Evolutionary conservation across 2,113 vertebrate species (phyloP).

Genomic region (Tretioscincus oriximinensis): DNA sequence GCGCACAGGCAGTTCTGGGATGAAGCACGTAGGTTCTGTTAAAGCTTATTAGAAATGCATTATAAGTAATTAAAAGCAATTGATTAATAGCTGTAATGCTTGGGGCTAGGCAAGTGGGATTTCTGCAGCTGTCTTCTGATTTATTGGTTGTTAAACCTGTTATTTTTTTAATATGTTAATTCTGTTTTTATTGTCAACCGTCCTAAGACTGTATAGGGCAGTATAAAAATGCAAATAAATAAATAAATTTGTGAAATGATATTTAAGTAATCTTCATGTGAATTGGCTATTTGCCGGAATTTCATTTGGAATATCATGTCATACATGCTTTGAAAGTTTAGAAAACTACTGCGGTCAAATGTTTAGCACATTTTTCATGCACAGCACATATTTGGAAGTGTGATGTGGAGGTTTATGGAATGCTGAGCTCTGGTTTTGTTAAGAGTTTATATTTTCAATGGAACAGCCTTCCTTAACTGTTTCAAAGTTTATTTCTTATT

Average conservation of each 20-base stretch:
- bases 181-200: too few relatives aligned
- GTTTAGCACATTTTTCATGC: neutral
- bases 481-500: neutral
- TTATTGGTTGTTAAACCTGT: neutral
- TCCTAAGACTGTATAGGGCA: too few relatives aligned
- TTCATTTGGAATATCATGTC: neutral
- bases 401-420: neutral
- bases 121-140: neutral
- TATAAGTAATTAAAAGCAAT: slow-evolving; percentile 7
- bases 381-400: neutral
- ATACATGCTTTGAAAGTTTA: neutral
- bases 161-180: too few relatives aligned
- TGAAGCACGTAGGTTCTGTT: rapidly evolving
- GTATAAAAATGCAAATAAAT: too few relatives aligned
- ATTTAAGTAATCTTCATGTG: neutral
- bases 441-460: neutral
- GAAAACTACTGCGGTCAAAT: neutral
- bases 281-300: neutral
- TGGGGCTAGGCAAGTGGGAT: neutral
- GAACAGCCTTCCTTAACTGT: neutral
- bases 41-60: neutral
- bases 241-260: too few relatives aligned
- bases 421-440: neutral
- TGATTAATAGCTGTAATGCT: neutral
- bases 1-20: rapidly evolving